Percentiles rank a stretch among this genome's conserved stretches.
Evolutionary conservation across 2,797 vertebrate species (phyloP).

Genomic region (Gallinago nigripennis): DNA sequence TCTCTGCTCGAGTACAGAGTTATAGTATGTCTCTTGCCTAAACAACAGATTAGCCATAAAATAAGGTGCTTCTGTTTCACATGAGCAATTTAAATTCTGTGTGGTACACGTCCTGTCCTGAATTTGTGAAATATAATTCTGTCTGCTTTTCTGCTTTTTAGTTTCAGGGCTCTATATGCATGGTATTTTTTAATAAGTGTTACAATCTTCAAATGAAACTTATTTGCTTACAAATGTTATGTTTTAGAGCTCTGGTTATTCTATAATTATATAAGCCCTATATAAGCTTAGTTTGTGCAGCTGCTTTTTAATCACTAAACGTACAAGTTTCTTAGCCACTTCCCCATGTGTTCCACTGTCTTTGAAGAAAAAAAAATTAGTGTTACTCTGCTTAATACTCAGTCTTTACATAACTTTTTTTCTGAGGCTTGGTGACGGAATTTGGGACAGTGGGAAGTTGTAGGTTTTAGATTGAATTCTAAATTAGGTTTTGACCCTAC

Average conservation of each 20-base stretch:
- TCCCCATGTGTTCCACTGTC: not conserved
- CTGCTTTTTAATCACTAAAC: not conserved
- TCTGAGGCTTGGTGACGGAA: not conserved
- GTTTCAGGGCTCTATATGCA: not conserved
- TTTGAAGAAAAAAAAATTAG: not conserved
- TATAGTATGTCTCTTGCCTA: not conserved
- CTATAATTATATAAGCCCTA: not conserved
- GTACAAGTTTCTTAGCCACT: not conserved
- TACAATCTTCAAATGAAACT: not conserved
- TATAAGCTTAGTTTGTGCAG: not conserved
- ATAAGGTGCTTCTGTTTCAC: not conserved
- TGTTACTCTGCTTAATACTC: not conserved
- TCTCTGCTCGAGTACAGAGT: not conserved
- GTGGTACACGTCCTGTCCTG: not conserved
- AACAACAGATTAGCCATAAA: not conserved
- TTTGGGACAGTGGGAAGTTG: not conserved
- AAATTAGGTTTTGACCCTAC: not conserved
- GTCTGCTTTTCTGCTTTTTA: not conserved
- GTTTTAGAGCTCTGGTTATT: not conserved
- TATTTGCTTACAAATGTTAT: not conserved
- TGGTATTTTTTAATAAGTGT: not conserved
- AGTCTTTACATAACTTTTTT: not conserved
- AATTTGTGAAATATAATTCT: not conserved
- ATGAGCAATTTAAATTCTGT: not conserved
- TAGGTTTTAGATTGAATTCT: not conserved